phyloP scores from a whole-genome alignment of 2,113 vertebrate species.

The Crotalus horridus region DNA sequence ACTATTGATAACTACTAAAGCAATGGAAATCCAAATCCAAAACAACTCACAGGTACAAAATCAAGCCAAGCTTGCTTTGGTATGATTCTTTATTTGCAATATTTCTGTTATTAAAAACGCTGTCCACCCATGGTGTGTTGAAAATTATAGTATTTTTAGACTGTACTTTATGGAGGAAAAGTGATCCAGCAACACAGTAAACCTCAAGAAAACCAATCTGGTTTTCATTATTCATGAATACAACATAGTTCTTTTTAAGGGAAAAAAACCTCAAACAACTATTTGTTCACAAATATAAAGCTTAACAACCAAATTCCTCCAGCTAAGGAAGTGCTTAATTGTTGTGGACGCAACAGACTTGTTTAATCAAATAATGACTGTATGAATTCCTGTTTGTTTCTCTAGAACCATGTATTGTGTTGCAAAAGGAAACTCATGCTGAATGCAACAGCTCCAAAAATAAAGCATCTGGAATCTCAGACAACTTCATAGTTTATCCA shows the following conservation, averaged over 20 bases:
- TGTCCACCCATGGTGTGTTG: neutral
- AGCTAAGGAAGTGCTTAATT: neutral
- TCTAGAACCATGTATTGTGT: too few species aligned
- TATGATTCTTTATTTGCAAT: neutral
- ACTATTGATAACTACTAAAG: neutral
- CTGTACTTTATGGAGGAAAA: neutral
- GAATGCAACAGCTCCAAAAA: too few species aligned
- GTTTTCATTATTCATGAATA: slow-evolving; percentile 12
- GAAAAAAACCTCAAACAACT: neutral
- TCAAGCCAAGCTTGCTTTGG: neutral
- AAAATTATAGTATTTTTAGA: neutral
- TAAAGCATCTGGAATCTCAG: too few species aligned
- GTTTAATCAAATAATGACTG: neutral
- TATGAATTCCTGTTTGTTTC: neutral
- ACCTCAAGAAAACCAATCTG: slow-evolving; percentile 7
- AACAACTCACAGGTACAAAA: neutral
- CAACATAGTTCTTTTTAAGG: neutral
- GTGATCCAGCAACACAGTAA: slow-evolving; percentile 19
- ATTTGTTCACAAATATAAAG: neutral
- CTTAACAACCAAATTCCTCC: neutral
- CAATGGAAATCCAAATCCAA: neutral
- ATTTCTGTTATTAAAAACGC: neutral
- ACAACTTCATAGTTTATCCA: too few species aligned
- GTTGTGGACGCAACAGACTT: neutral
- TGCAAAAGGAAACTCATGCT: too few species aligned